These are phyloP conservation scores for Clarias platycephalus DNA, from an alignment of 2,797 vertebrate genomes.

Conservation along the genomic window DNA sequence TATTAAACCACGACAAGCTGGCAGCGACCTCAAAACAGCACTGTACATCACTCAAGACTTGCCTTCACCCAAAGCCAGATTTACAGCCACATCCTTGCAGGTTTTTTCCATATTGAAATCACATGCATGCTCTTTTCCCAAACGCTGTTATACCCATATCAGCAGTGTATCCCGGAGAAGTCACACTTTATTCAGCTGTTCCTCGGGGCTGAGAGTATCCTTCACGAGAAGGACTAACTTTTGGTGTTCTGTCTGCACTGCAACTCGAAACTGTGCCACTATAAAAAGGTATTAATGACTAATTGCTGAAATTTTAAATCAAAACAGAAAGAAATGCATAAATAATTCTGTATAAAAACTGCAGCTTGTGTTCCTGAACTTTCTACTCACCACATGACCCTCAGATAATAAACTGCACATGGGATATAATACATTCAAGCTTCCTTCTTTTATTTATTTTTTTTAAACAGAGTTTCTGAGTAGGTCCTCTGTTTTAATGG, in stretches of 20 bases:
- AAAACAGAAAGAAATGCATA: not conserved
- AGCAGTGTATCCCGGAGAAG: not conserved
- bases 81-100: conserved; percentile 56
- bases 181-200: not conserved
- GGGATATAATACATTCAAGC: conserved; percentile 19
- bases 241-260: not conserved
- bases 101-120: conserved; percentile 64
- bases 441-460: not conserved
- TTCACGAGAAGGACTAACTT: not conserved
- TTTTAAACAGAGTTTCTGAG: conserved; percentile 8
- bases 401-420: conserved; percentile 21
- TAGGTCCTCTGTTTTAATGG: conserved; percentile 23
- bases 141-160: not conserved
- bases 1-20: conserved; percentile 39
- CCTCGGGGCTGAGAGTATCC: not conserved
- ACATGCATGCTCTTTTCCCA: conserved; percentile 29
- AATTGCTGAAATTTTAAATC: not conserved
- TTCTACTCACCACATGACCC: conserved; percentile 1
- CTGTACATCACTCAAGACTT: conserved; percentile 59
- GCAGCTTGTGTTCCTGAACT: not conserved
- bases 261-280: not conserved
- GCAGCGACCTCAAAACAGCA: conserved; percentile 41
- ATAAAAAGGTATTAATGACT: not conserved
- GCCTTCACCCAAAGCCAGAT: conserved; percentile 54
- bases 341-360: not conserved